Conservation (phyloP, 92 coral and sea anemone genomes). For the Phenganax stokvisi region DNA sequence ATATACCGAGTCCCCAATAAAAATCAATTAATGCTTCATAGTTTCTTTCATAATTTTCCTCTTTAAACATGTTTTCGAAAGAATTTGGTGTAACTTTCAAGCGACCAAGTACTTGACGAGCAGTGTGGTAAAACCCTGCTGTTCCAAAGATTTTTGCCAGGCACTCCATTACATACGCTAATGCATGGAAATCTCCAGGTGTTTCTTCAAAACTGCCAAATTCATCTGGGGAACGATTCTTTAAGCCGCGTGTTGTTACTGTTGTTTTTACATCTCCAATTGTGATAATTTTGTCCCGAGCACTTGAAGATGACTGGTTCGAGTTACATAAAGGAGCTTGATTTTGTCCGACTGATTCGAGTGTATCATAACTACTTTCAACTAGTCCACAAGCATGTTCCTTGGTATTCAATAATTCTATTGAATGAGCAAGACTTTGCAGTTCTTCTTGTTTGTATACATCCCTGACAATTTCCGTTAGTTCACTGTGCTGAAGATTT, state of each 20-base stretch:
- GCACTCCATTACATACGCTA: conserved; percentile 30
- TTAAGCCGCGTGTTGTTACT: conserved; percentile 23
- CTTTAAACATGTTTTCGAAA: conserved; percentile 29
- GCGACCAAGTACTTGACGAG: neutral
- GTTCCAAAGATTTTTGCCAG: conserved; percentile 30
- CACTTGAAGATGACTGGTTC: neutral
- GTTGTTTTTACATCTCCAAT: conserved; percentile 28
- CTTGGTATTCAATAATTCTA: neutral
- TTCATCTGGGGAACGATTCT: conserved; percentile 26
- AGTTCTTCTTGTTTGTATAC: neutral
- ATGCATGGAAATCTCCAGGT: conserved; percentile 30
- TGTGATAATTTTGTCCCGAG: conserved; percentile 21
- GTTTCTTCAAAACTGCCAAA: conserved; percentile 29
- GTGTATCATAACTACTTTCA: neutral
- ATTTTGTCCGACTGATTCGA: neutral
- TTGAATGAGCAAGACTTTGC: conserved; percentile 7
- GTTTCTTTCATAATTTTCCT: conserved; percentile 37
- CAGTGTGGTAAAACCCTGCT: conserved; percentile 26
- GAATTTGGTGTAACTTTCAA: conserved; percentile 30
- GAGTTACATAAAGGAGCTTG: neutral
- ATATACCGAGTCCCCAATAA: conserved; percentile 22
- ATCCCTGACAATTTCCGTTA: neutral
- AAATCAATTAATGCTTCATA: conserved; percentile 19
- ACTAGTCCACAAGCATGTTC: conserved; percentile 8
- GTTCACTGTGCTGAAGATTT: neutral